A percentile compares a stretch with the other conserved stretches of the same genome.
Conservation (phyloP, 2,888 invertebrate species). For the Amphipoea oculea region DNA sequence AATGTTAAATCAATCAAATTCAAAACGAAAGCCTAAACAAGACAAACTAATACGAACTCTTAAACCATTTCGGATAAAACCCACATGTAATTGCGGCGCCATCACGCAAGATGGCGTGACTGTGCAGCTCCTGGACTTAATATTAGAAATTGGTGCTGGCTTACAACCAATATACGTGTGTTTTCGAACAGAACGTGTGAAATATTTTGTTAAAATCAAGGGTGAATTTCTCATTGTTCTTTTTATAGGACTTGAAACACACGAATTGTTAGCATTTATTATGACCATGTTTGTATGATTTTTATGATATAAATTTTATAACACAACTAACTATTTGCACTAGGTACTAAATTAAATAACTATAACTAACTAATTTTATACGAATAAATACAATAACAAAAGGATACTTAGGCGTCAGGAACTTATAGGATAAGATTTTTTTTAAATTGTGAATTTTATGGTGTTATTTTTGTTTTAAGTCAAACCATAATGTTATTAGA, state of each 20-base stretch:
- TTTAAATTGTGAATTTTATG: not conserved
- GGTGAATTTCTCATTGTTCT: not conserved
- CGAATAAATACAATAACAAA: no score
- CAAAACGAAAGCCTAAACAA: conserved; percentile 9
- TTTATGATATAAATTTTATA: no score
- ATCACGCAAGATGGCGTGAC: conserved; percentile 73
- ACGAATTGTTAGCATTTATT: no score
- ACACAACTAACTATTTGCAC: no score
- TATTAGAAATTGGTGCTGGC: conserved; percentile 61
- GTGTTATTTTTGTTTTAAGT: not conserved
- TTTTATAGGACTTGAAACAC: no score
- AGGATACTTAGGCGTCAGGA: no score
- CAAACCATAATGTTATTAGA: not conserved
- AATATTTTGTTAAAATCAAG: not conserved
- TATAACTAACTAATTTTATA: no score
- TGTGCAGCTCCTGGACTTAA: conserved; percentile 46
- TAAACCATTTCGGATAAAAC: conserved; percentile 30
- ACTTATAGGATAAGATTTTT: not conserved
- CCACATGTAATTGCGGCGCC: conserved; percentile 35
- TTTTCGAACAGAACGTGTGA: conserved; percentile 12
- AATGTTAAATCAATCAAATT: conserved; percentile 29
- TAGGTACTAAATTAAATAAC: no score
- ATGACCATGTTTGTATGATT: no score
- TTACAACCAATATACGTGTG: conserved; percentile 37
- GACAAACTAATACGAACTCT: conserved; percentile 5